Evolutionary conservation across 2,888 invertebrate genomes (phyloP), one percentile per base, ranked within the genome.

Genomic region (Erebia epiphron): DNA sequence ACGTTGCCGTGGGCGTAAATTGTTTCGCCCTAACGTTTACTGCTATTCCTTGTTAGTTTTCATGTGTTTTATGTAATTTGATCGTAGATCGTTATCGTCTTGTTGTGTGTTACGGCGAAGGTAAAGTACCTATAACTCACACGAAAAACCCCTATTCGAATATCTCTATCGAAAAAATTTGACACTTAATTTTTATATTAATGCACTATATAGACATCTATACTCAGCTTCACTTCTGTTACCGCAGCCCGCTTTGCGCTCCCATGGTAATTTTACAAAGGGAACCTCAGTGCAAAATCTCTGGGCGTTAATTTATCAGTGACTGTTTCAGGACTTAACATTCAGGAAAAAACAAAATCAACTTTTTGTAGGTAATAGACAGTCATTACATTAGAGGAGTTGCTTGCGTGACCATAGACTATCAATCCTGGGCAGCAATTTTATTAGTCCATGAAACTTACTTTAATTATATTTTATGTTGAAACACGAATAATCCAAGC

Each of bases 1-100:
- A 80, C 79, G 81, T 86, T 87, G 85, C 87, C 85, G 87, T 84
- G 86, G 85, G 86, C 83, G 83, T 89, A 85, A 88, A 88, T 89
- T 88, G 81, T 79, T 76, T 76, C 75, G 73, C 74, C 75, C 75
- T 75, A 78, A 78, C 77, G 75, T 77, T 73, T 46, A 41, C 62
- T 72, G 74, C 69, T 85, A 82, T 83, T 83, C 81, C 84, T 81
- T 84, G 81, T 79, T 83, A 83, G 84, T 84, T 83, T 82, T 80
- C 79, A 80, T 82, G 79, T 80, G 80, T 81, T 78, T 79, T 75
- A 76, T 77, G 75, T 79, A 77, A 79, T 78, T 76, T 76, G 69
- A 77, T 75, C 65, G 73, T 68, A 52, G 57, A 66, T 66, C 69
- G 68, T 75, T 71, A 67, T 18, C 11, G 43, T 35, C 35, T 49